Base-by-base conservation (phyloP, 2,888 invertebrate species). In the Caradrina kadenii region DNA sequence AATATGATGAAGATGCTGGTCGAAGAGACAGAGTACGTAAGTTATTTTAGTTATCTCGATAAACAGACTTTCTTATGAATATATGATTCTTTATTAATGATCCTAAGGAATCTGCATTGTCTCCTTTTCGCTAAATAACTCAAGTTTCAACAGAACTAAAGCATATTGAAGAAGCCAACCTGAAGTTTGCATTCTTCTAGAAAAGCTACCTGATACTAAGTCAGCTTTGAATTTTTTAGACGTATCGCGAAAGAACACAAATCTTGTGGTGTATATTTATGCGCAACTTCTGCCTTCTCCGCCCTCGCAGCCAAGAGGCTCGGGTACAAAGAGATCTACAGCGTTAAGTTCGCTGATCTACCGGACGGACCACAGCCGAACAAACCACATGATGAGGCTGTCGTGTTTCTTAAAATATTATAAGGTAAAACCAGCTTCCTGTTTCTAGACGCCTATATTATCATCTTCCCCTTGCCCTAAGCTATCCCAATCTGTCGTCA, bases 201-300 rank as follows among this genome's bases (percentile, higher is more conserved):
- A 5, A 17, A 17, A 13, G 45, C 17, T 60, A 60, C 21, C 15
- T 19, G 15, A 15, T 48, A 15, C 31, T 3, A 45, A 15, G 45
- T n/a, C 35, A 8, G 0, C n/a, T 52, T n/a, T 22, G 1, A 13
- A 21, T 31, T 0, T 56, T 62, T 21, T n/a, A 66, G 52, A 45
- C n/a, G n/a, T 5, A 0, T 45, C 0, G 62, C 66, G 13, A 66
- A 66, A 45, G 5, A 31, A 49, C 5, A 0, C 1, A 96, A 96
- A 59, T 97, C 96, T 1, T 22, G 49, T 13, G 65, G 39, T 10
- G 95, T 98, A 86, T 96, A 98, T 49, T 97, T 97, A 76, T 97
- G 98, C 83, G 97, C 98, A 79, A 97, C 97, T 10, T 98, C 98
- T 53, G 96, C 97, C 61, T 98, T 96, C 91, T 98, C 98, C 15